Conservation (phyloP, 2,113 vertebrate genomes). For the Alosa alosa region DNA sequence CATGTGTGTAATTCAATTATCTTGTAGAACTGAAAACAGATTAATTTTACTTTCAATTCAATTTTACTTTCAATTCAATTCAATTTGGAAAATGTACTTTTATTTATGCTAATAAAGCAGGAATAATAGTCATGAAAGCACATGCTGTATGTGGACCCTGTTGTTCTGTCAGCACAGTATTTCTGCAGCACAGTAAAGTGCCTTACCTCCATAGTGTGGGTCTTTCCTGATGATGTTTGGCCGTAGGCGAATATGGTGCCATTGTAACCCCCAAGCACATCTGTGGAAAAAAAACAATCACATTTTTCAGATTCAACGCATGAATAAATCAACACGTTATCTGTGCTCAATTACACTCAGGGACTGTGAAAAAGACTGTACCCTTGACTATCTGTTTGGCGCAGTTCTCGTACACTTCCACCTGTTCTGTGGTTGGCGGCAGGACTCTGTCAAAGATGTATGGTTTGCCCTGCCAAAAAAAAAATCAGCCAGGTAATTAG, state of each 20-base stretch:
- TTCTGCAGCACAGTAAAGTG: not conserved
- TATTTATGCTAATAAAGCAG: not conserved
- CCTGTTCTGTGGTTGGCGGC: slow-evolving; percentile 83
- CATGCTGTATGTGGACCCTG: not conserved
- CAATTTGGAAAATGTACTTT: no score
- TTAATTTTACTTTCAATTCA: no score
- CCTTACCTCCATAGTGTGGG: slow-evolving; percentile 94
- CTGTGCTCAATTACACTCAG: no score
- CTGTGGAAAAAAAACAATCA: slow-evolving; percentile 60
- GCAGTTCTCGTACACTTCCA: slow-evolving; percentile 91
- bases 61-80: no score
- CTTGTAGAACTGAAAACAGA: not conserved
- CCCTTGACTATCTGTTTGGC: slow-evolving; percentile 97
- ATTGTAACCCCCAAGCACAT: slow-evolving; percentile 94
- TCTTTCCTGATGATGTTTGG: slow-evolving; percentile 94
- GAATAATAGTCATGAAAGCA: not conserved
- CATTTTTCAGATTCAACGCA: not conserved
- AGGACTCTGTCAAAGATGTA: slow-evolving; percentile 91
- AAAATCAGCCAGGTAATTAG: slow-evolving; percentile 19
- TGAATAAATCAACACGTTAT: slow-evolving; percentile 1
- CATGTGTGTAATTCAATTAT: not conserved
- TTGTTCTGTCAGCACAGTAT: not conserved
- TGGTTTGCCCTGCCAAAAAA: slow-evolving; percentile 82
- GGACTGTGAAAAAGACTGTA: slow-evolving; percentile 45
- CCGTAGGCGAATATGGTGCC: slow-evolving; percentile 97